Percentiles rank a stretch among this genome's conserved stretches.
These are phyloP conservation scores for Euschistus heros DNA, from an alignment of 1,140 invertebrate genomes.

Conservation along the genomic window DNA sequence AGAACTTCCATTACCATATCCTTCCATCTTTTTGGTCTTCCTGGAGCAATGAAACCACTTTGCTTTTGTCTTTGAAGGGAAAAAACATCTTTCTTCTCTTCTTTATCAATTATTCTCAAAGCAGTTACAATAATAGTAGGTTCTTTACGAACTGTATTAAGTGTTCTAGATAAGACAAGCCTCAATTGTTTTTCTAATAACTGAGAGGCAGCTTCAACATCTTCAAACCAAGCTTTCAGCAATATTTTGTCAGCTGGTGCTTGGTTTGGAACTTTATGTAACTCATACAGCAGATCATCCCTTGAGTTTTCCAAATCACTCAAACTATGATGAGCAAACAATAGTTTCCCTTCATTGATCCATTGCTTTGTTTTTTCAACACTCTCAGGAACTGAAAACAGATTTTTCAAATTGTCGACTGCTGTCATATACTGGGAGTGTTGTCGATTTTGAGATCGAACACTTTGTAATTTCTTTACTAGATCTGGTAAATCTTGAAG, in stretches of 20 bases:
- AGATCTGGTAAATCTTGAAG: slow-evolving; percentile 58
- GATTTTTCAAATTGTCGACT: slow-evolving; percentile 95
- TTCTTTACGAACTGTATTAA: slow-evolving; percentile 89
- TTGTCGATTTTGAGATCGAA: slow-evolving; percentile 83
- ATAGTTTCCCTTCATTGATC: slow-evolving; percentile 88
- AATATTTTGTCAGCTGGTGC: slow-evolving; percentile 80
- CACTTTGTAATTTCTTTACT: slow-evolving; percentile 64
- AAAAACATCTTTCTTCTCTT: slow-evolving; percentile 82
- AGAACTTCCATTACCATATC: slow-evolving; percentile 75
- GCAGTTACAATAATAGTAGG: slow-evolving; percentile 94
- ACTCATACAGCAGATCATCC: slow-evolving; percentile 88
- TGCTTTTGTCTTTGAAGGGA: slow-evolving; percentile 64
- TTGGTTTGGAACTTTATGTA: slow-evolving; percentile 87
- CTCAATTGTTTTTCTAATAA: slow-evolving; percentile 85
- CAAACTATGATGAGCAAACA: slow-evolving; percentile 71
- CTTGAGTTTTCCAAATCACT: slow-evolving; percentile 92
- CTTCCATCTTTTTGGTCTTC: slow-evolving; percentile 86
- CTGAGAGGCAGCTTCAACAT: slow-evolving; percentile 83
- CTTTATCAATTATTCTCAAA: slow-evolving; percentile 89
- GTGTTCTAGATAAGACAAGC: slow-evolving; percentile 75
- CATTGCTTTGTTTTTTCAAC: slow-evolving; percentile 87
- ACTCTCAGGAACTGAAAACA: slow-evolving; percentile 94
- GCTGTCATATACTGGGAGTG: slow-evolving; percentile 95
- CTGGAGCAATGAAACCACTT: slow-evolving; percentile 83
- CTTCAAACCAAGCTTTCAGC: slow-evolving; percentile 90